A percentile compares a stretch with the other conserved stretches of the same genome.
These are phyloP conservation scores for Drosophila melanica DNA, from an alignment of 1,140 invertebrate species.

Conservation along the genomic window DNA sequence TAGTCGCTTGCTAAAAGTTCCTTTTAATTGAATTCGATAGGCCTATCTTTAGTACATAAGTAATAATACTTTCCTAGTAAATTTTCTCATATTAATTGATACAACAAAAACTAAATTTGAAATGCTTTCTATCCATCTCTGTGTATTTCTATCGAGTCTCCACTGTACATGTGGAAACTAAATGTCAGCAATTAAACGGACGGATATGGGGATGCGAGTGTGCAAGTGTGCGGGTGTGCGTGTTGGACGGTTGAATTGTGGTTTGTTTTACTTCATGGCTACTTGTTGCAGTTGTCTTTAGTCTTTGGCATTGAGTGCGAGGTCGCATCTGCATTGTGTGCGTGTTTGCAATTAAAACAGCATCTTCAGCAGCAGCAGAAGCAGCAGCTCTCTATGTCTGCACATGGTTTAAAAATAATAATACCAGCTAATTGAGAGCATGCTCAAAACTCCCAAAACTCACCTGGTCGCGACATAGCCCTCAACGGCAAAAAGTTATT, in stretches of 20 bases:
- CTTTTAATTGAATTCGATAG: too few relatives aligned
- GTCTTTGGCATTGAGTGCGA: slow-evolving; percentile 32
- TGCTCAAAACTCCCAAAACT: slow-evolving; percentile 1
- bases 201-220: background rate
- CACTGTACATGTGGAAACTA: background rate
- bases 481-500: slow-evolving; percentile 1
- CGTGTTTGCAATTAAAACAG: background rate
- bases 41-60: too few relatives aligned
- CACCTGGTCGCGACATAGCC: slow-evolving; percentile 37
- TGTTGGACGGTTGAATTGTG: background rate
- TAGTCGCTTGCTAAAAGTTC: too few relatives aligned
- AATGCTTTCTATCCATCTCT: too few relatives aligned
- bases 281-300: slow-evolving; percentile 39
- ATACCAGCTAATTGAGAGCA: slow-evolving; percentile 20
- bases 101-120: too few relatives aligned
- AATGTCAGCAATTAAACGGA: slow-evolving; percentile 5
- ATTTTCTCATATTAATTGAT: too few relatives aligned
- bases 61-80: too few relatives aligned
- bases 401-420: slow-evolving; percentile 33
- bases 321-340: slow-evolving; percentile 1
- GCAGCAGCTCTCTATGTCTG: background rate
- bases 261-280: background rate
- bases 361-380: background rate
- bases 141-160: too few relatives aligned
- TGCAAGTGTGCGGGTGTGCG: slow-evolving; percentile 1